Conservation (phyloP, 1,140 invertebrate species). For the Conus betulinus region DNA sequence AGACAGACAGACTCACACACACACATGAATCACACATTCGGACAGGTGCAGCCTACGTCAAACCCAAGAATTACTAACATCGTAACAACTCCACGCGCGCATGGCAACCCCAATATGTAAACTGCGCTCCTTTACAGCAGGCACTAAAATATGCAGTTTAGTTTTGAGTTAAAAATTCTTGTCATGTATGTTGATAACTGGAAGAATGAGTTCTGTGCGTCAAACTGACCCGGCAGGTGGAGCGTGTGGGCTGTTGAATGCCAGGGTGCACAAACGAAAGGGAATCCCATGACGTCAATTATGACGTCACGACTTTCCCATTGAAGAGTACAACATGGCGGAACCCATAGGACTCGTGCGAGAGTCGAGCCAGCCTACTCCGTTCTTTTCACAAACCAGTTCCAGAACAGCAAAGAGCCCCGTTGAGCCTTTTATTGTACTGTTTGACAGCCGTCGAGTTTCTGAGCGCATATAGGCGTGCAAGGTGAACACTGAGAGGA, state of each 20-base stretch:
- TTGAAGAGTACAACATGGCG: constrained; percentile 37
- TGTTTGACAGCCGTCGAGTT: neutral
- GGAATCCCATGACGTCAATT: constrained; percentile 16
- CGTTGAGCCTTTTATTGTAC: neutral
- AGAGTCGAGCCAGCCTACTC: neutral
- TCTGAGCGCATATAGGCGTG: neutral
- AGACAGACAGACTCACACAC: neutral
- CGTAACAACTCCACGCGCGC: no score
- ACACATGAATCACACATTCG: neutral
- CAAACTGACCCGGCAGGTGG: neutral
- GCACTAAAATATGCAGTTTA: neutral
- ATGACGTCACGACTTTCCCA: constrained; percentile 39
- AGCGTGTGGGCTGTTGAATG: neutral
- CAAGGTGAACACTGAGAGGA: neutral
- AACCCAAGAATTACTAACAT: no score
- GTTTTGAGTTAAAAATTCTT: neutral
- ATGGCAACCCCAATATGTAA: no score
- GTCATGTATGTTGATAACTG: neutral
- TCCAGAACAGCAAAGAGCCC: neutral
- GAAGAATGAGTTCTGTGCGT: neutral
- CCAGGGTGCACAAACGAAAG: constrained; percentile 30
- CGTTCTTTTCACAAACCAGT: neutral
- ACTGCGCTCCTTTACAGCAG: no score
- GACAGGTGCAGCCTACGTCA: no score
- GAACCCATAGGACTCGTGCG: constrained; percentile 31